These are phyloP conservation scores for Sarcophaga rosellei DNA, from an alignment of 2,888 invertebrate species.

Conservation along the genomic window DNA sequence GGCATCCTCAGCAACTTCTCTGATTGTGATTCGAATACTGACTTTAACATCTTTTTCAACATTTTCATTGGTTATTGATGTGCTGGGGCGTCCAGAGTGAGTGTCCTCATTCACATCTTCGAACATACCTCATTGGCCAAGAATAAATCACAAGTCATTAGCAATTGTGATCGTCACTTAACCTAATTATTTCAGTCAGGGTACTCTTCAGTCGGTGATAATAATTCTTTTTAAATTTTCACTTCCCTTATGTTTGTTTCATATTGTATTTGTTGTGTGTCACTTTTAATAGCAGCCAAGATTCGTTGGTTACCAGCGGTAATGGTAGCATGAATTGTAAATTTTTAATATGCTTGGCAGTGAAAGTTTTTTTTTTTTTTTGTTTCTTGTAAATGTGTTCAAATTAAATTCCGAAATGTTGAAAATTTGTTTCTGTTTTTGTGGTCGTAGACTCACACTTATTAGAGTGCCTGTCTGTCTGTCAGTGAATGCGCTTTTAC, in stretches of 20 bases:
- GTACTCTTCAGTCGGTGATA: too few relatives aligned
- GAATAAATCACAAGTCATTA: too few relatives aligned
- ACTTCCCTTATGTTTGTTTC: neutral
- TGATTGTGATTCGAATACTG: too few relatives aligned
- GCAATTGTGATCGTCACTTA: too few relatives aligned
- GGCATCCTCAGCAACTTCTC: too few relatives aligned
- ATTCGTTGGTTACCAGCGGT: neutral
- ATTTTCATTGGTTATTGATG: too few relatives aligned
- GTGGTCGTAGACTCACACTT: neutral
- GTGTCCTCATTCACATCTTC: too few relatives aligned
- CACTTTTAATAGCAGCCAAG: neutral
- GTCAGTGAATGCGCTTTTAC: conserved; percentile 32
- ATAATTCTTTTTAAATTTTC: neutral
- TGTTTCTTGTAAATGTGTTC: conserved; percentile 1
- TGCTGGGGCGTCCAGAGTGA: too few relatives aligned
- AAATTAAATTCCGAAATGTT: conserved; percentile 25
- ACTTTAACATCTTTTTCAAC: too few relatives aligned
- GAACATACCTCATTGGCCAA: too few relatives aligned
- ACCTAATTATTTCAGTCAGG: too few relatives aligned
- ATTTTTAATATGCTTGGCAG: conserved; percentile 46
- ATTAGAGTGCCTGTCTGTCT: neutral
- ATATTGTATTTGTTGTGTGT: conserved; percentile 16
- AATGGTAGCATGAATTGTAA: conserved; percentile 3
- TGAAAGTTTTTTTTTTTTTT: conserved; percentile 45
- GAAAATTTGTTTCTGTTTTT: neutral